A percentile compares a stretch with the other conserved stretches of the same genome.
Evolutionary conservation across 1,140 invertebrate genomes (phyloP).

Genomic region (Scaptomyza montana): DNA sequence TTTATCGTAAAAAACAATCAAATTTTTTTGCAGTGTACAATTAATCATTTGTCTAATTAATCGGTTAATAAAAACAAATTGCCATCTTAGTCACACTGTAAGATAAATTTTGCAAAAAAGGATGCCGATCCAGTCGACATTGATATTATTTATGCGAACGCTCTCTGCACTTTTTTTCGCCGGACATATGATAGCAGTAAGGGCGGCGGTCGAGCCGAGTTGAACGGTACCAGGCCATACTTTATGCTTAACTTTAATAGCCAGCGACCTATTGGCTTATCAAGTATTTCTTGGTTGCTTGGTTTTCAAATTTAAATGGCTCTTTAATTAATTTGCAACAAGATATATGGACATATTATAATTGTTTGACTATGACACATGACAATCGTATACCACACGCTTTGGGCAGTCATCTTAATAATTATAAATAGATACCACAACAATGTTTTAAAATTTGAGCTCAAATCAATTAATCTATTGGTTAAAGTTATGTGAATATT

Average conservation of each 20-base stretch:
- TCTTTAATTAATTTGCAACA: constrained; percentile 72
- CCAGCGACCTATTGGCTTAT: neutral
- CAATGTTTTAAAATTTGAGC: neutral
- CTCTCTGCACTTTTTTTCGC: constrained; percentile 28
- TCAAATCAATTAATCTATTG: too few relatives aligned
- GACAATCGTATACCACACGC: constrained; percentile 1
- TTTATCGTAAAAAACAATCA: too few relatives aligned
- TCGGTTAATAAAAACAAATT: too few relatives aligned
- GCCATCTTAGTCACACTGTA: neutral
- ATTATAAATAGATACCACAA: neutral
- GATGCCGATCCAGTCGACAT: constrained; percentile 27
- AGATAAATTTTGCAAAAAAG: constrained; percentile 19
- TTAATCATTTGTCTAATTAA: too few relatives aligned
- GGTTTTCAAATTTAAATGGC: constrained; percentile 53
- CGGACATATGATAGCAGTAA: constrained; percentile 1
- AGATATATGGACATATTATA: constrained; percentile 70
- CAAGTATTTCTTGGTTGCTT: constrained; percentile 3
- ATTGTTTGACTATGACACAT: constrained; percentile 31
- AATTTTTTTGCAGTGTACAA: too few relatives aligned
- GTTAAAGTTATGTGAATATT: too few relatives aligned
- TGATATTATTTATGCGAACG: constrained; percentile 40
- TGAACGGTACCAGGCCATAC: neutral
- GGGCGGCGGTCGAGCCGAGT: neutral
- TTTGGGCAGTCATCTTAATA: neutral
- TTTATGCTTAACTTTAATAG: constrained; percentile 35